Base-by-base conservation (phyloP, 2,113 vertebrate species). In the Nicator chloris region DNA sequence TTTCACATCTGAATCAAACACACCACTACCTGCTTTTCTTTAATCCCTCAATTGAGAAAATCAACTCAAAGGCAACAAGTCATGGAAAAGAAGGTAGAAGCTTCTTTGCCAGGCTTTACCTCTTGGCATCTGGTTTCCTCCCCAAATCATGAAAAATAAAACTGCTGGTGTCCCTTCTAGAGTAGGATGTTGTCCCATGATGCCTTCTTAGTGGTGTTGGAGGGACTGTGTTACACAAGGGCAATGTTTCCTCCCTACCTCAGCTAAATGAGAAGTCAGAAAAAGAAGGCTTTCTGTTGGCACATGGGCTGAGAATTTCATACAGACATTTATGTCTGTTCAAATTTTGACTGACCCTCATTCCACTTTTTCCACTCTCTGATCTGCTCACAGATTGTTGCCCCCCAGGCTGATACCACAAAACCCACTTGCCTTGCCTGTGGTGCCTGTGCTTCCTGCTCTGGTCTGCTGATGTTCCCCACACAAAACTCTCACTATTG, bases 401-500 rank as follows among this genome's bases (percentile, higher is more conserved):
- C 63, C 10, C 50, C 61, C 20, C 30, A 63, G 39, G 17, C 37
- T 61, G 57, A 47, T 30, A 83, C 53, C 1, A 6, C 56, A 91
- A 57, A 94, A 60, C 23, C 54, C 21, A 37, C 37, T 54, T 82
- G 68, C 42, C 42, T 81, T 64, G 30, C 40, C 56, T 85, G 50
- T 47, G 31, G 13, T 53, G 19, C 28, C 37, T 33, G 8, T 54
- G 33, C 21, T 81, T 60, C 51, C 47, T 73, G n/a, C 45, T 82
- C 47, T 64, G 47, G n/a, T 44, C 54, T 84, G 60, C 47, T 37
- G 44, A 39, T 13, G 17, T 40, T 54, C 13, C 30, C 27, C 70
- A 31, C 1, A 8, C 18, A 60, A 73, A 91, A 37, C 64, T n/a
- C 4, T 24, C 5, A 1, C 16, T 70, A 95, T 98, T 93, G 98